Evolutionary conservation across 2,113 vertebrate species (phyloP).

Genomic region (Austrofundulus limnaeus): DNA sequence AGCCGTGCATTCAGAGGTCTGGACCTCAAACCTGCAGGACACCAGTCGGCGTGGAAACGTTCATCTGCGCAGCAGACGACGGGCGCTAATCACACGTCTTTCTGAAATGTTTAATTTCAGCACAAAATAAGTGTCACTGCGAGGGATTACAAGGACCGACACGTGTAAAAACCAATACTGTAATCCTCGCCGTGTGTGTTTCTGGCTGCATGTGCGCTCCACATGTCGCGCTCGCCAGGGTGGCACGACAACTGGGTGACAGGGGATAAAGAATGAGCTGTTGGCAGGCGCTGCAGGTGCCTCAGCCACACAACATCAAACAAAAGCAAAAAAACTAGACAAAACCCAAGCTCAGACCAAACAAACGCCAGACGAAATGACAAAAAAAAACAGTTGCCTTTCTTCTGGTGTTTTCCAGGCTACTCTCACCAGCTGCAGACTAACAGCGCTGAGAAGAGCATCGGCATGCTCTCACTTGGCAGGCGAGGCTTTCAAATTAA

Average conservation of each 20-base stretch:
- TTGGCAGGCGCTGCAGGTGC: conserved; percentile 50
- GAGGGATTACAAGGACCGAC: conserved; percentile 46
- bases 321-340: conserved; percentile 40
- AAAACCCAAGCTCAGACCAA: conserved; percentile 57
- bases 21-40: conserved; percentile 9
- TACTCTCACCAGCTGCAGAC: conserved; percentile 26
- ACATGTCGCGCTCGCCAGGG: conserved; percentile 48
- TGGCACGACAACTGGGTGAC: conserved; percentile 57
- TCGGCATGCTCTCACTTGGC: conserved; percentile 31
- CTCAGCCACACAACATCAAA: conserved; percentile 47
- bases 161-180: conserved; percentile 31
- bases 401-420: conserved; percentile 34
- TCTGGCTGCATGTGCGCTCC: conserved; percentile 23
- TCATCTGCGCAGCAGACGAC: conserved; percentile 11
- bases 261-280: conserved; percentile 43
- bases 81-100: conserved; percentile 11
- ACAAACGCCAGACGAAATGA: conserved; percentile 63
- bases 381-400: conserved; percentile 55
- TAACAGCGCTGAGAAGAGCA: conserved; percentile 32
- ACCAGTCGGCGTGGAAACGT: conserved; percentile 17
- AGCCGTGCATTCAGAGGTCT: conserved; percentile 22
- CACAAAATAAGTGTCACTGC: conserved; percentile 40
- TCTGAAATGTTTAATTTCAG: conserved; percentile 52
- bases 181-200: conserved; percentile 46
- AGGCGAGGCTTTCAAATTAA: conserved; percentile 25